Evolutionary conservation across 2,888 invertebrate genomes (phyloP).

Genomic region (Hemicrepidius hirtus): DNA sequence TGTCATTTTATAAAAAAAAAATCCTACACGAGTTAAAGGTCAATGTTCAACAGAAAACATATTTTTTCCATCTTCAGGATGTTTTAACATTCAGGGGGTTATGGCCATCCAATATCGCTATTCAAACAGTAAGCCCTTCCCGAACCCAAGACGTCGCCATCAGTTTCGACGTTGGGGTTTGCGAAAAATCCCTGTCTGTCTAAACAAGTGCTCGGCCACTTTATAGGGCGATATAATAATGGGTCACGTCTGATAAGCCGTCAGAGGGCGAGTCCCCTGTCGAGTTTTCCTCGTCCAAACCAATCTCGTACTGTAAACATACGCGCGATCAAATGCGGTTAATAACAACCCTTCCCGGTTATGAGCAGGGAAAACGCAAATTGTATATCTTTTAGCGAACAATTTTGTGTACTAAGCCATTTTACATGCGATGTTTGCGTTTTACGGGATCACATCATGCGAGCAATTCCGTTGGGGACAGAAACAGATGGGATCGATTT

Average conservation of each 20-base stretch:
- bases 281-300: constrained; percentile 43
- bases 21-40: too few species aligned
- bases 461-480: constrained; percentile 54
- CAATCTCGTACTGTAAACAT: constrained; percentile 51
- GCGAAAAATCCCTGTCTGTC: constrained; percentile 40
- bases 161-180: constrained; percentile 32
- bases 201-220: constrained; percentile 49
- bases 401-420: constrained; percentile 65
- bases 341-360: constrained; percentile 50
- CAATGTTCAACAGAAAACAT: neutral
- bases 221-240: constrained; percentile 52
- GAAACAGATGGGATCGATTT: constrained; percentile 59
- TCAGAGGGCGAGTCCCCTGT: constrained; percentile 51
- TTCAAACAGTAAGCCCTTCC: constrained; percentile 36
- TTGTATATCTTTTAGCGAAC: constrained; percentile 62
- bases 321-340: constrained; percentile 52
- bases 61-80: neutral
- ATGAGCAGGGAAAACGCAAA: constrained; percentile 61
- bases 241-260: constrained; percentile 51
- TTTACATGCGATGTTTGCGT: constrained; percentile 66
- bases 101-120: constrained; percentile 26
- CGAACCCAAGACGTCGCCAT: constrained; percentile 36
- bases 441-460: constrained; percentile 63
- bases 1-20: too few species aligned
- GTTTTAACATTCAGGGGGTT: constrained; percentile 11